Base-by-base conservation (phyloP, 2,797 vertebrate genomes). In the Lepidocolaptes lacrymiger region DNA sequence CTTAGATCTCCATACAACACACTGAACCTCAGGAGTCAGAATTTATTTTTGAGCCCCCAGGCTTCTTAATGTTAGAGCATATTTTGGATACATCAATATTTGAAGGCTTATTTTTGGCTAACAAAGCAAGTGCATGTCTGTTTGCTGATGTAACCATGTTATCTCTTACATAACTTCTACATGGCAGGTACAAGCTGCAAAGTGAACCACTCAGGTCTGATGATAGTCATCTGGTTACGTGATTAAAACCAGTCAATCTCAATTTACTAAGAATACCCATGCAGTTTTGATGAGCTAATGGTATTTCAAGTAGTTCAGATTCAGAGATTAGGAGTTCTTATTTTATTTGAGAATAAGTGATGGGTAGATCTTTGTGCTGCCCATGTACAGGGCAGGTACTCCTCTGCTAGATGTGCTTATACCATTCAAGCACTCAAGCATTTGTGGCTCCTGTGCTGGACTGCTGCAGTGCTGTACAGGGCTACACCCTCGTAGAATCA, bases 341-440 rank as follows among this genome's bases (percentile, higher is more conserved):
- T 10, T 84, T 86, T 24, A 4, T 59, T 46, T 62, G 8, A 56
- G 37, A 75, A 34, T 17, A 62, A n/a, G 9, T 58, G 36, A 62
- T 32, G 23, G 30, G 28, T 56, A 41, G 17, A 56, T 72, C 21
- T 71, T 77, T 14, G 7, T 32, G 22, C 34, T 52, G 41, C 23
- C 10, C 10, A 0, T 26, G 12, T 19, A 62, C 20, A 36, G 34
- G 26, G 30, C 30, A 87, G 69, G 39, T 21, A 19, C 10, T 58
- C 2, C 0, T 48, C 39, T 86, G 55, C 66, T 85, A 66, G 44
- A 58, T 0, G 0, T 76, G 10, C n/a, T 19, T 48, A 15, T 37
- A 37, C 23, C 2, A 1, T 72, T 88, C 26, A 72, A 44, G 11
- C 27, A 11, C 13, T 49, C 17, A 44, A 48, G 49, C 15, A n/a